phyloP scores from a whole-genome alignment of 2,797 vertebrate species.

The Eurystomus glaucurus region DNA sequence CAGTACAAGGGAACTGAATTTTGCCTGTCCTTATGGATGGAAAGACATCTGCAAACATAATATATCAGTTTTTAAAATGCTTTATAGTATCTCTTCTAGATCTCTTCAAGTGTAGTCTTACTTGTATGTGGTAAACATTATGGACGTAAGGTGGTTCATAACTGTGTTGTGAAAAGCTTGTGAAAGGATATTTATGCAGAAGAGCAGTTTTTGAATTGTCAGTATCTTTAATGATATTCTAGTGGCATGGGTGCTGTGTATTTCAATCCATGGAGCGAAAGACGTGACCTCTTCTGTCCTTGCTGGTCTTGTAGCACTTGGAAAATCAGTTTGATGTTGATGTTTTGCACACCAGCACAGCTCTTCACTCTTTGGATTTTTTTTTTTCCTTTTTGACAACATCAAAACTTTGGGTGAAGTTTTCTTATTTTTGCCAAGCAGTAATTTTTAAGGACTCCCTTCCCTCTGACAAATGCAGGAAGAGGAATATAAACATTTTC shows the following conservation, averaged over 20 bases:
- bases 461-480: neutral
- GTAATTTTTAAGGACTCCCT: neutral
- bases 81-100: neutral
- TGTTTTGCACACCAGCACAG: neutral
- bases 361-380: neutral
- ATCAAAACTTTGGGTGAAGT: neutral
- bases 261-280: neutral
- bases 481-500: neutral
- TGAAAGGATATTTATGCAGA: neutral
- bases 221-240: neutral
- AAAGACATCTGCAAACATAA: neutral
- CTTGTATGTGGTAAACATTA: neutral
- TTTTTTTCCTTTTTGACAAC: neutral
- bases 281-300: neutral
- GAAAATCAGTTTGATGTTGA: neutral
- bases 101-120: neutral
- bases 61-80: neutral
- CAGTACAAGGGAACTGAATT: neutral
- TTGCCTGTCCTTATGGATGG: neutral
- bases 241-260: neutral
- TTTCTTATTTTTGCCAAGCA: neutral
- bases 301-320: neutral
- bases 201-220: neutral
- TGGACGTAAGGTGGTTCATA: neutral
- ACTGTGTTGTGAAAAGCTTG: neutral